phyloP scores from a whole-genome alignment of 2,888 invertebrate genomes.

The Thymelicus lineola region DNA sequence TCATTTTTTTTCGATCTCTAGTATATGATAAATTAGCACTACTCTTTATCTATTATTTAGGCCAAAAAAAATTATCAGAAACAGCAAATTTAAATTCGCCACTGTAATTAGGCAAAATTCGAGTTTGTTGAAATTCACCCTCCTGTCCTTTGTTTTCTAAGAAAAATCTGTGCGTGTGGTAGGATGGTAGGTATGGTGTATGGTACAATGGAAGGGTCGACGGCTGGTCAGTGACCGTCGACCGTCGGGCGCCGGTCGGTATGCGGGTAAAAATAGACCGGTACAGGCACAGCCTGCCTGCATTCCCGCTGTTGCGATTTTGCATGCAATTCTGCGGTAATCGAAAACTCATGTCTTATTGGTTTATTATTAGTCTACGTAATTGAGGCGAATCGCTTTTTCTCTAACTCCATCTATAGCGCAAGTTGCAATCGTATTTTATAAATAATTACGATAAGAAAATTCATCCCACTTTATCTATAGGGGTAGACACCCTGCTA shows the following conservation, averaged over 20 bases:
- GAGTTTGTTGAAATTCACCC: too few relatives aligned
- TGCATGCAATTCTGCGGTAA: constrained; percentile 33
- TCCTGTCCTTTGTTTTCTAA: constrained; percentile 4
- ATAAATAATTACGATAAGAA: too few relatives aligned
- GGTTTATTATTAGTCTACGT: neutral
- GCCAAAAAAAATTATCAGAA: too few relatives aligned
- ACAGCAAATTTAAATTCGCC: too few relatives aligned
- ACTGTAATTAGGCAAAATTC: too few relatives aligned
- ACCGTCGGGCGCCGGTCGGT: constrained; percentile 61
- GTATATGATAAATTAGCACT: too few relatives aligned
- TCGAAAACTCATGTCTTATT: constrained; percentile 25
- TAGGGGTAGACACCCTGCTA: too few relatives aligned
- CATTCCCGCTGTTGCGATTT: constrained; percentile 34
- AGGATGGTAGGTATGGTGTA: constrained; percentile 33
- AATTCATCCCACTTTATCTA: too few relatives aligned
- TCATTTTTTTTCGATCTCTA: too few relatives aligned
- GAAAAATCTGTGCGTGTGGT: constrained; percentile 29
- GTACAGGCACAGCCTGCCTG: constrained; percentile 36
- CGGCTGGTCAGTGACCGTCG: constrained; percentile 58
- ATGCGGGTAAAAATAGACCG: constrained; percentile 54
- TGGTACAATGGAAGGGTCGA: constrained; percentile 46
- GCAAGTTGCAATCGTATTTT: neutral
- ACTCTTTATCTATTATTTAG: too few relatives aligned
- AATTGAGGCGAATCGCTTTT: neutral
- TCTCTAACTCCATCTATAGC: neutral